Evolutionary conservation across 1,140 invertebrate species (phyloP).

Genomic region (Alviniconcha marisindica): DNA sequence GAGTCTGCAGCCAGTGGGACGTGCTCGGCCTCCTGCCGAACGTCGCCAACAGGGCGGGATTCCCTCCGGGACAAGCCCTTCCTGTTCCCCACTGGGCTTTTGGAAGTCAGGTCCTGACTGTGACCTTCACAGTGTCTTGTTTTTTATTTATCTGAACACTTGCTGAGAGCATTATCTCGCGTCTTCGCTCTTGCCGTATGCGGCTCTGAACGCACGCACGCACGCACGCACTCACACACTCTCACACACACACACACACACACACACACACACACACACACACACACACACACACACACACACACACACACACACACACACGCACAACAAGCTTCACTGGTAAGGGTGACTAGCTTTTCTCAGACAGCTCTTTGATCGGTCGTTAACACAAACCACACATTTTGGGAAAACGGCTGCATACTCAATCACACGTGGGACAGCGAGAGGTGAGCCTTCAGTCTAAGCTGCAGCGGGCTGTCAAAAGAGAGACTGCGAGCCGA

Average conservation of each 20-base stretch:
- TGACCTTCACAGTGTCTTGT: no score
- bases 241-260: background rate
- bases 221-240: background rate
- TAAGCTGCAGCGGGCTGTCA: no score
- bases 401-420: no score
- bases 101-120: background rate
- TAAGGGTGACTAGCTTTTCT: no score
- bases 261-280: background rate
- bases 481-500: no score
- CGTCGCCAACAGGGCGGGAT: background rate
- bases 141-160: background rate
- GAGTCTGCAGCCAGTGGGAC: background rate
- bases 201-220: background rate
- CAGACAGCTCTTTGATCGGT: no score
- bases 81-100: no score
- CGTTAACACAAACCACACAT: no score
- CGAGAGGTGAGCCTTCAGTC: no score
- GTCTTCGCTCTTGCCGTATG: no score
- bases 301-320: background rate
- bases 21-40: background rate
- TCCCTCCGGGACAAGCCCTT: no score
- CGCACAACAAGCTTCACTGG: background rate
- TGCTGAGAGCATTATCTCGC: background rate
- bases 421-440: no score
- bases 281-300: conserved; percentile 7